Evolutionary conservation across 2,888 invertebrate genomes (phyloP).

Genomic region (Suillia variegata): DNA sequence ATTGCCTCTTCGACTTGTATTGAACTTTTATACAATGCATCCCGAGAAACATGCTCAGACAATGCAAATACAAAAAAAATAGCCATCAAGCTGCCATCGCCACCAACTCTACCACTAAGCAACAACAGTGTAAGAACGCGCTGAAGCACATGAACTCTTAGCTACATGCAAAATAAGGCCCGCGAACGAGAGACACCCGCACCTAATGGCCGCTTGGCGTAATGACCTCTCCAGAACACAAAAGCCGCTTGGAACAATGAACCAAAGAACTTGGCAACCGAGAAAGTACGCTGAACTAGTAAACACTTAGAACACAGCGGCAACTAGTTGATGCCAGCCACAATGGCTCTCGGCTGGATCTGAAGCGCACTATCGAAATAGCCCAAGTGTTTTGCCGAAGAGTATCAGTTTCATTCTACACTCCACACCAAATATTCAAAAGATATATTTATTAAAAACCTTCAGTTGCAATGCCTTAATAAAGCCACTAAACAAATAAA

Average conservation of each 20-base stretch:
- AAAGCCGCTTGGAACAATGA: slow-evolving; percentile 17
- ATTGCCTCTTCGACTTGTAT: not conserved
- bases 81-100: not conserved
- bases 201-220: slow-evolving; percentile 18
- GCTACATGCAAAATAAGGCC: slow-evolving; percentile 3
- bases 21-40: not conserved
- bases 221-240: slow-evolving; percentile 10
- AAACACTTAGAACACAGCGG: slow-evolving; percentile 1
- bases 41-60: not conserved
- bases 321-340: not conserved
- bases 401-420: slow-evolving; percentile 11
- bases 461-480: not conserved
- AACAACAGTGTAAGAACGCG: not conserved
- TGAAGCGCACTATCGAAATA: not conserved
- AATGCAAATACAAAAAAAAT: not conserved
- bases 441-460: too few species aligned
- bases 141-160: slow-evolving; percentile 10
- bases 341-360: not conserved
- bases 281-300: too few species aligned
- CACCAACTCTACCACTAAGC: not conserved
- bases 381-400: slow-evolving; percentile 11
- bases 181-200: slow-evolving; percentile 16
- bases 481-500: too few species aligned
- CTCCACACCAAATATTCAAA: too few species aligned
- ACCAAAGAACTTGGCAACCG: not conserved